Evolutionary conservation across 1,140 invertebrate species (phyloP).

Genomic region (Triops longicaudatus): DNA sequence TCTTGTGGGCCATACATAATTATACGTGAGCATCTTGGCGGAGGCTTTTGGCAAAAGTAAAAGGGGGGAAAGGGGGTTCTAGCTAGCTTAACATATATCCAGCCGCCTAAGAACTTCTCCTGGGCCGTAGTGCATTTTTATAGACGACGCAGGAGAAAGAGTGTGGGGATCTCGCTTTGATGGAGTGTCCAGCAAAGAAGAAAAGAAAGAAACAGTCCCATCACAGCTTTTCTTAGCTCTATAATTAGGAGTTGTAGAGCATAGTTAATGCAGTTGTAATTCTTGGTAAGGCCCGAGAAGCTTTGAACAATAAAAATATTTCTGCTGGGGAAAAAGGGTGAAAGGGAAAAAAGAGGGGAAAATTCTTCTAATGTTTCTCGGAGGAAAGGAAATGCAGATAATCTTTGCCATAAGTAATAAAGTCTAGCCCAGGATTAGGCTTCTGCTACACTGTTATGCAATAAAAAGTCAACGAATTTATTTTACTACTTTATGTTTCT

Average conservation of each 20-base stretch:
- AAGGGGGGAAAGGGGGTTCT: not conserved
- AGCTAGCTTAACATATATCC: not conserved
- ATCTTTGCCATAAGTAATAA: not conserved
- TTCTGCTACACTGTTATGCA: too few relatives aligned
- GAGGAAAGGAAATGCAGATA: not conserved
- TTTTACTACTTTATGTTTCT: not conserved
- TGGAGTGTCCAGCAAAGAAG: not conserved
- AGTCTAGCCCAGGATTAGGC: too few relatives aligned
- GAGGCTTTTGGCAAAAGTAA: constrained; percentile 4
- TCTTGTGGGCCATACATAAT: not conserved
- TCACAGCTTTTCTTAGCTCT: constrained; percentile 2
- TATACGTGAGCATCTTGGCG: not conserved
- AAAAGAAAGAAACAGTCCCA: constrained; percentile 11
- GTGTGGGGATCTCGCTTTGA: not conserved
- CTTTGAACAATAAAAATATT: not conserved
- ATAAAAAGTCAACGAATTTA: not conserved
- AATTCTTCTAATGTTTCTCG: not conserved
- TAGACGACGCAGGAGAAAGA: not conserved
- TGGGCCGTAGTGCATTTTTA: not conserved
- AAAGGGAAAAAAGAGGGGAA: not conserved
- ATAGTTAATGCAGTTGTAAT: constrained; percentile 1
- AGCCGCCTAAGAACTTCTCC: not conserved
- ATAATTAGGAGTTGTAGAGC: constrained; percentile 12
- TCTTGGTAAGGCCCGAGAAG: not conserved
- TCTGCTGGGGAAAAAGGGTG: not conserved